Base-by-base conservation (phyloP, 2,888 invertebrate species). In the Scelioninae gen. 1 region DNA sequence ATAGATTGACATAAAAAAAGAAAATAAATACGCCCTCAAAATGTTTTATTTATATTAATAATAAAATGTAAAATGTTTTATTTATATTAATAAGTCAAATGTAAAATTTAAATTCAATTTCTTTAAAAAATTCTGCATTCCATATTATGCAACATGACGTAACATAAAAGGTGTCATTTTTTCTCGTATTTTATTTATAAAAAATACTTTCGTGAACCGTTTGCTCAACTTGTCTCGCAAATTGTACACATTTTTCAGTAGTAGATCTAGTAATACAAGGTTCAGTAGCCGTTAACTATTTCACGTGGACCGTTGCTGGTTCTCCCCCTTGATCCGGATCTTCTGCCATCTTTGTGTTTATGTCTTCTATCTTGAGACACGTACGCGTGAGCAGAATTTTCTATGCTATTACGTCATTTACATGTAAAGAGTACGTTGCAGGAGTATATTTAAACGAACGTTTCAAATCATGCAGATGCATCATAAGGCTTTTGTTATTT, bases 231-330 rank as follows among this genome's bases (percentile, higher is more conserved):
- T n/a, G 43, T 34, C 7, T 5, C 15, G 10, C 69, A 82, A 66
- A 65, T 72, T 62, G 34, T 47, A 13, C 47, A 40, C 51, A 71
- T 60, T 78, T 69, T 75, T 78, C 66, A 58, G 62, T 32, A 31
- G 78, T 31, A 49, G 58, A 77, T 80, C 84, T 65, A 74, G 80
- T 68, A 80, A 63, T 47, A 32, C 78, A 68, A 74, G 80, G 15
- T 71, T 75, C 71, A 58, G 75, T 75, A 76, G 77, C 78, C 82
- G 78, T 84, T 82, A 81, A 84, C 75, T 75, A 84, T 82, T 84
- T 84, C 63, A 60, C 66, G 71, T 77, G 75, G 78, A 83, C 77
- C 82, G 77, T 65, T 82, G 58, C 58, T 72, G 51, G 45, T 74
- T 65, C 72, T 82, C 74, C 82, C 38, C 71, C 78, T 79, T 82